These are phyloP conservation scores for Emys orbicularis DNA, from an alignment of 2,797 vertebrate species.

Conservation along the genomic window DNA sequence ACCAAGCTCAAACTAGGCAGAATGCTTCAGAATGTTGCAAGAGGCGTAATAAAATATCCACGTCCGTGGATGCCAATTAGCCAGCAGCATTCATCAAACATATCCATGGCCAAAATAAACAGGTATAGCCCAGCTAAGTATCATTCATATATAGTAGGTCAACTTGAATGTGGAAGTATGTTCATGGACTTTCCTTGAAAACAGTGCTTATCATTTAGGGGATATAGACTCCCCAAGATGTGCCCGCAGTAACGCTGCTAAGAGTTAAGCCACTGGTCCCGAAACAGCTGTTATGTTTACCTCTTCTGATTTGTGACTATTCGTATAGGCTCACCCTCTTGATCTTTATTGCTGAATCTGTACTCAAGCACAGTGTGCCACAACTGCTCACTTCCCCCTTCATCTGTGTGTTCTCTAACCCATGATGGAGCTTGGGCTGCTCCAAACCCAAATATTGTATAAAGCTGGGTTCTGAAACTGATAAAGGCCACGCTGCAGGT, in stretches of 20 bases:
- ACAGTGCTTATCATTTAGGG: neutral
- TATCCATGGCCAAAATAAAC: neutral
- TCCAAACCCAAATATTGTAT: neutral
- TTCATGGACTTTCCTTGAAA: neutral
- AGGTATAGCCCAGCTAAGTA: neutral
- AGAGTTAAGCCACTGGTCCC: neutral
- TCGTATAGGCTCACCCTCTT: neutral
- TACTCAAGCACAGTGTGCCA: neutral
- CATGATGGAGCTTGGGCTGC: fast-evolving
- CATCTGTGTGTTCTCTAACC: neutral
- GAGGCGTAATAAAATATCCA: neutral
- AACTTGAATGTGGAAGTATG: neutral
- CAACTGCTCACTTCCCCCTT: fast-evolving
- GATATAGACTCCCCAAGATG: neutral
- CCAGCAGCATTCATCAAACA: neutral
- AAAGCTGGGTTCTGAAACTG: neutral
- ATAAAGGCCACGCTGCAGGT: fast-evolving
- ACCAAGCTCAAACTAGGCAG: neutral
- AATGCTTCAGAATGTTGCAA: neutral
- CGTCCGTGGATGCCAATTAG: neutral
- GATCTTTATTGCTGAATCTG: neutral
- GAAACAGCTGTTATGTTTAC: fast-evolving
- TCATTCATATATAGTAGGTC: neutral
- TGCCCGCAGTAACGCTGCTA: fast-evolving
- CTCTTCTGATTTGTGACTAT: neutral